Evolutionary conservation across 2,888 invertebrate species (phyloP).

Genomic region (Choristoneura rosaceana): DNA sequence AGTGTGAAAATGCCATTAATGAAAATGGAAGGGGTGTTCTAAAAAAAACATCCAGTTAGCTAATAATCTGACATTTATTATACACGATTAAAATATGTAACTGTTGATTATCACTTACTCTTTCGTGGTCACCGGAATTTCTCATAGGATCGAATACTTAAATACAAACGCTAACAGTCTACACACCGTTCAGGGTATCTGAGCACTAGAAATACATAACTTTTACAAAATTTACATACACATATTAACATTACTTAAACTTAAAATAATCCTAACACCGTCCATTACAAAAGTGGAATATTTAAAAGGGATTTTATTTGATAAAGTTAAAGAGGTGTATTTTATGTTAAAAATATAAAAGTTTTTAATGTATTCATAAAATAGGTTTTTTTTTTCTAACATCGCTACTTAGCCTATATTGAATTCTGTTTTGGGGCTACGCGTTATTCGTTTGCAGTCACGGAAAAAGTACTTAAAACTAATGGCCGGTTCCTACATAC

Average conservation of each 20-base stretch:
- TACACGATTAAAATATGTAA: constrained; percentile 74
- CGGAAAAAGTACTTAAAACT: constrained; percentile 21
- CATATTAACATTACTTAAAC: constrained; percentile 54
- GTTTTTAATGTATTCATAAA: constrained; percentile 60
- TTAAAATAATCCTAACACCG: constrained; percentile 61
- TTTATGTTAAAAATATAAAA: constrained; percentile 67
- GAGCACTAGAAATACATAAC: constrained; percentile 52
- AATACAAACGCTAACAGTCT: constrained; percentile 40
- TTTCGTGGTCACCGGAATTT: constrained; percentile 55
- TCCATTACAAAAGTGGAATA: constrained; percentile 48
- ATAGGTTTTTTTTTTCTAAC: constrained; percentile 62
- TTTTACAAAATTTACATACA: constrained; percentile 81
- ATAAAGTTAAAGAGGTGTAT: constrained; percentile 47
- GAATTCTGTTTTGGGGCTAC: constrained; percentile 56
- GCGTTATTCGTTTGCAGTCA: constrained; percentile 52
- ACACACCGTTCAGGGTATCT: constrained; percentile 46
- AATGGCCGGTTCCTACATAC: constrained; percentile 28
- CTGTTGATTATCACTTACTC: constrained; percentile 66
- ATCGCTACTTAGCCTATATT: constrained; percentile 52
- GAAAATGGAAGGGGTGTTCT: background rate
- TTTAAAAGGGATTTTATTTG: constrained; percentile 38
- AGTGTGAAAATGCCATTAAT: too few relatives aligned
- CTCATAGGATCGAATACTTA: constrained; percentile 43
- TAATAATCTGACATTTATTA: constrained; percentile 73
- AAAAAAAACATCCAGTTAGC: constrained; percentile 59